Percentiles rank a stretch among this genome's conserved stretches.
phyloP scores from a whole-genome alignment of 2,888 invertebrate genomes.

The Fragum sueziense region DNA sequence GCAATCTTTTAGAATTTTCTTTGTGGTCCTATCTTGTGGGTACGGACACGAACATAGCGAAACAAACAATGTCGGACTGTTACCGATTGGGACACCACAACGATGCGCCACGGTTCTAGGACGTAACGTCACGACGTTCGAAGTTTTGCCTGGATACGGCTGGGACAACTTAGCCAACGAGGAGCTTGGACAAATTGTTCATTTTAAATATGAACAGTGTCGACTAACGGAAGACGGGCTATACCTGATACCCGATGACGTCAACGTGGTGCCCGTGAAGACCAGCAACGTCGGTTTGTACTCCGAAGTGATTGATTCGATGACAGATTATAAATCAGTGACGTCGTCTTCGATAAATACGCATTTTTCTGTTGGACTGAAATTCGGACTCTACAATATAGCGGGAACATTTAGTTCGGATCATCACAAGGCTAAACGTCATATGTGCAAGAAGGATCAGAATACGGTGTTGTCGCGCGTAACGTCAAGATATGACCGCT shows the following conservation, averaged over 20 bases:
- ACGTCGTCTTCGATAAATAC: conserved; percentile 47
- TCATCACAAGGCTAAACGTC: conserved; percentile 35
- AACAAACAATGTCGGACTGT: neutral
- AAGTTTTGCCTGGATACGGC: conserved; percentile 53
- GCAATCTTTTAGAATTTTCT: no score
- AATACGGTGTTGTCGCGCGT: conserved; percentile 29
- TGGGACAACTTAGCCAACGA: conserved; percentile 58
- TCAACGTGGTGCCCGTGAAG: conserved; percentile 41
- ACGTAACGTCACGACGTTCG: conserved; percentile 15
- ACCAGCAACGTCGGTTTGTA: conserved; percentile 38
- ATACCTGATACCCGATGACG: conserved; percentile 49
- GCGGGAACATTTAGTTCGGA: conserved; percentile 41
- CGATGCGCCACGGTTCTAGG: neutral
- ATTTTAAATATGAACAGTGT: conserved; percentile 40
- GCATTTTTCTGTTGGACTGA: conserved; percentile 10
- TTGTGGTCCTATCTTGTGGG: no score
- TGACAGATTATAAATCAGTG: conserved; percentile 32
- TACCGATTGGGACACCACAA: neutral
- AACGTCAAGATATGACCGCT: conserved; percentile 39
- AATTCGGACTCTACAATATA: conserved; percentile 11
- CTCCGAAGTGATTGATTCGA: conserved; percentile 41
- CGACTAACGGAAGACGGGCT: conserved; percentile 45
- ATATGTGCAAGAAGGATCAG: conserved; percentile 31
- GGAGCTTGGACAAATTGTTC: conserved; percentile 38
- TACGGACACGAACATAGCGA: neutral